These are phyloP conservation scores for Andrena praecox DNA, from an alignment of 2,888 invertebrate genomes.

Conservation along the genomic window DNA sequence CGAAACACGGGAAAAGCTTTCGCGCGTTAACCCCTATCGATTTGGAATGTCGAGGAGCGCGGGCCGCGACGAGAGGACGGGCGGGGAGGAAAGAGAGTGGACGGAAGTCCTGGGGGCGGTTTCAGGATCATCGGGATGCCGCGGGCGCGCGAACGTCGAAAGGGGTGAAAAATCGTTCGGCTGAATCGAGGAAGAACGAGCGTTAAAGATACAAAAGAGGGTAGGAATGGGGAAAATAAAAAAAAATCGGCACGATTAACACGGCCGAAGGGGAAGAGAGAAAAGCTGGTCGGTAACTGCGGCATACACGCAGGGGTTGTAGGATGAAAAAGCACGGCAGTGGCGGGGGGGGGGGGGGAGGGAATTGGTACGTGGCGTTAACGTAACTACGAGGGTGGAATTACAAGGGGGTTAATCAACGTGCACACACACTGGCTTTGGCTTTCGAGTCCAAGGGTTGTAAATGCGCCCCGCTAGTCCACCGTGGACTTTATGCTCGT, in stretches of 20 bases:
- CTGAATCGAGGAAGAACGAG: slow-evolving; percentile 36
- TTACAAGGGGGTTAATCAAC: slow-evolving; percentile 78
- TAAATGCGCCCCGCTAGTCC: slow-evolving; percentile 56
- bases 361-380: slow-evolving; percentile 60
- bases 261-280: slow-evolving; percentile 14
- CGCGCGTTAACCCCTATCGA: background rate
- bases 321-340: slow-evolving; percentile 52
- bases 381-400: slow-evolving; percentile 77
- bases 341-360: slow-evolving; percentile 15
- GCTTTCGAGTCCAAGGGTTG: slow-evolving; percentile 62
- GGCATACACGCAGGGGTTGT: slow-evolving; percentile 22
- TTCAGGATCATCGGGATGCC: background rate
- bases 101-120: background rate
- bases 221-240: slow-evolving; percentile 13
- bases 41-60: background rate
- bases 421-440: slow-evolving; percentile 54
- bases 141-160: background rate
- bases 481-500: slow-evolving; percentile 61
- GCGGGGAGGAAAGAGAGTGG: no score
- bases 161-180: slow-evolving; percentile 34
- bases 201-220: slow-evolving; percentile 47
- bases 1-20: background rate
- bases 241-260: slow-evolving; percentile 60
- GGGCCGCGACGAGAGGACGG: background rate
- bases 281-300: slow-evolving; percentile 38